Percentiles rank a stretch among this genome's conserved stretches.
Evolutionary conservation across 2,797 vertebrate species (phyloP).

Genomic region (Thunnus albacares): DNA sequence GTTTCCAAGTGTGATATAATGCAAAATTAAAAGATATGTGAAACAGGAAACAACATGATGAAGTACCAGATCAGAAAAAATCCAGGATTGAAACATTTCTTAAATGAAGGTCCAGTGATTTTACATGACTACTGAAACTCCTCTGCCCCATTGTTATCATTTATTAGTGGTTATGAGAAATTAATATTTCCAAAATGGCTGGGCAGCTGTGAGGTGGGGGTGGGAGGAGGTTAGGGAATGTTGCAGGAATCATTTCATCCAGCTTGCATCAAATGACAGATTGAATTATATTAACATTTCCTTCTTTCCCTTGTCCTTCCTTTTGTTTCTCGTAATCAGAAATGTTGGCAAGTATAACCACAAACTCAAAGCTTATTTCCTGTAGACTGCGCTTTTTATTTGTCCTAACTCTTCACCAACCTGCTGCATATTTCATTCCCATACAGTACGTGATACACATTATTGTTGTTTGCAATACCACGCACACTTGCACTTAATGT

Average conservation of each 20-base stretch:
- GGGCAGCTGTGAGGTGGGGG: no score
- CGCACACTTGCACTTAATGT: no score
- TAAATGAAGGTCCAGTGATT: neutral
- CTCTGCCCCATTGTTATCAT: neutral
- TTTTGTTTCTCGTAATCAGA: neutral
- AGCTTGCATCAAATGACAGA: constrained; percentile 4
- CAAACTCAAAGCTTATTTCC: constrained; percentile 7
- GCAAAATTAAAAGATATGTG: neutral
- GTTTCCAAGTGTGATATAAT: neutral
- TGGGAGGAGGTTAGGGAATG: neutral
- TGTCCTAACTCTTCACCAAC: constrained; percentile 15
- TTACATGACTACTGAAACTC: neutral
- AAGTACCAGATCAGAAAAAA: neutral
- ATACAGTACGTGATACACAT: no score
- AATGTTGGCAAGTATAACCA: neutral
- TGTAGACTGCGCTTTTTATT: constrained; percentile 7
- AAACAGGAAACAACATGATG: neutral
- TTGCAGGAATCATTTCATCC: constrained; percentile 4
- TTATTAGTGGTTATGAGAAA: neutral
- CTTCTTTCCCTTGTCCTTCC: constrained; percentile 1
- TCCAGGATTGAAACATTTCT: neutral
- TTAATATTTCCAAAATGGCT: neutral
- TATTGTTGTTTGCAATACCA: no score
- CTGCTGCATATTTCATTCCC: neutral
- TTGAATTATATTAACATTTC: neutral